A percentile compares a stretch with the other conserved stretches of the same genome.
phyloP scores from a whole-genome alignment of 2,888 invertebrate species.

The Latrodectus elegans region DNA sequence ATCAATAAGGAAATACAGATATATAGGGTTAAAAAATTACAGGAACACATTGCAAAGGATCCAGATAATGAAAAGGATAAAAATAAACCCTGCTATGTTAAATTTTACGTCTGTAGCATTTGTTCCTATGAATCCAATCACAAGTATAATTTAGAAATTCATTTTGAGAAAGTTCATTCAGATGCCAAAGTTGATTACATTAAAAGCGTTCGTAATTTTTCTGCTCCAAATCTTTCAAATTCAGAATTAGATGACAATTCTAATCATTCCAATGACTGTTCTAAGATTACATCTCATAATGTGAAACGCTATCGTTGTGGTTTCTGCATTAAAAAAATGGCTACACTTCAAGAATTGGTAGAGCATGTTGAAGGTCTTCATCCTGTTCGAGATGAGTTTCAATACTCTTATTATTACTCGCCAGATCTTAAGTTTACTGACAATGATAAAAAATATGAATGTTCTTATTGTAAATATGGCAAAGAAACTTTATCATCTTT shows the following conservation, averaged over 20 bases:
- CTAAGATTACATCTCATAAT: background rate
- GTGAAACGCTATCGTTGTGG: constrained; percentile 48
- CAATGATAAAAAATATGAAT: constrained; percentile 28
- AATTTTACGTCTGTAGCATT: constrained; percentile 33
- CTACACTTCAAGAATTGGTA: constrained; percentile 22
- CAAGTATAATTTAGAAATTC: constrained; percentile 28
- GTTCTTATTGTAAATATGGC: constrained; percentile 55
- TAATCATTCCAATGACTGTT: constrained; percentile 26
- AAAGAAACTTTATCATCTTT: constrained; percentile 33
- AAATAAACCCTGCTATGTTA: background rate
- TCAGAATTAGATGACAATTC: constrained; percentile 19
- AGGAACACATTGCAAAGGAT: background rate
- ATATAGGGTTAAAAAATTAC: constrained; percentile 19
- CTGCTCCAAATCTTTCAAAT: background rate
- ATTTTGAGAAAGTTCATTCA: constrained; percentile 11
- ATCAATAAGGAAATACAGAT: constrained; percentile 13
- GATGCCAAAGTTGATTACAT: background rate
- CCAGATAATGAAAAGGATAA: background rate
- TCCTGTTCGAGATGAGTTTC: constrained; percentile 11
- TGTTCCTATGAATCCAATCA: constrained; percentile 43
- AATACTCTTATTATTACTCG: constrained; percentile 43
- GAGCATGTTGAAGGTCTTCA: constrained; percentile 39
- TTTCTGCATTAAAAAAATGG: constrained; percentile 37
- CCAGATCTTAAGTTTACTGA: constrained; percentile 24
- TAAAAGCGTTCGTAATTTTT: constrained; percentile 8